Base-by-base conservation (phyloP, 2,888 invertebrate species). In the Galeopsomyia nigrocyanea region DNA sequence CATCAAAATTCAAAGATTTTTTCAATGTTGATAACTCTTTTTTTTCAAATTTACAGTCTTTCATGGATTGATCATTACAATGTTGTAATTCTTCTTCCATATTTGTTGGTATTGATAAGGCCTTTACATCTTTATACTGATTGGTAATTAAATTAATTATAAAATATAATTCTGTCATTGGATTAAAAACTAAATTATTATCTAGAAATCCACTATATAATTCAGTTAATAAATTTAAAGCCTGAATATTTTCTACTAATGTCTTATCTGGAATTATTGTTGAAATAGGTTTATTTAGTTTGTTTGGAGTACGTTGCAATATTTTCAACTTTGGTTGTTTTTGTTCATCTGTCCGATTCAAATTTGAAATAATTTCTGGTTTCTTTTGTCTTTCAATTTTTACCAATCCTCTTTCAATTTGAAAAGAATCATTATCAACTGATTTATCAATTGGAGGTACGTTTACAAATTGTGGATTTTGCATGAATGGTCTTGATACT, bases 121-220 rank as follows among this genome's bases (percentile, higher is more conserved):
- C 3, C 16, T 74, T 21, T 53, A 64, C 31, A 7, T 55, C 31
- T 7, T 66, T 77, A 69, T 81, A 84, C 74, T 90, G 89, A 76
- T 89, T 88, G 0, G 88, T 89, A 26, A 93, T 86, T 68, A 94
- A 87, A 0, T 92, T 90, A 79, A 93, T 88, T 22, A 93, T 82
- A 85, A 92, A 93, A 84, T 92, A 91, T 71, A 94, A 86, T 84
- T 94, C 94, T 0, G 91, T 89, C 75, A 90, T 89, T 5, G 91
- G 82, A 85, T 92, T 93, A 31, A 92, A 84, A 26, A 92, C 89
- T 65, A 92, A 86, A 81, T 91, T 90, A 79, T 89, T 88, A 76
- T 89, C 88, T 14, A 93, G 82, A 75, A 93, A 87, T 64, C 84
- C 82, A 60, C 89, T 87, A 77, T 93, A 93, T 51, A 93, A 85